Base-by-base conservation (phyloP, 2,113 vertebrate genomes). In the Crotalus tigris region DNA sequence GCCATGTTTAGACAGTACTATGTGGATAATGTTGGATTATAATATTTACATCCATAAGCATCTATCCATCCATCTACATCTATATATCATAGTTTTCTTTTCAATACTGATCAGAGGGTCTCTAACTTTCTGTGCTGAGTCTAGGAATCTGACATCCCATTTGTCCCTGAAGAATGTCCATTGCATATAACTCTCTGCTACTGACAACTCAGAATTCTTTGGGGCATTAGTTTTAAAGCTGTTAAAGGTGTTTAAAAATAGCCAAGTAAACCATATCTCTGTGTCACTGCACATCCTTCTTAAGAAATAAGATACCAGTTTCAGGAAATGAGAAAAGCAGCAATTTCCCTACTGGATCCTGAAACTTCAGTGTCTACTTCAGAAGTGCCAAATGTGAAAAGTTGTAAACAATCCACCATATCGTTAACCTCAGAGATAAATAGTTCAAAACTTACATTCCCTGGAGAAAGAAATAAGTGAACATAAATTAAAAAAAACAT, bases 201-300 rank as follows among this genome's bases (percentile, higher is more conserved):
- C 85, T 92, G 54, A 19, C 11, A 0, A 0, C 69, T 0, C 0
- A 33, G 64, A 75, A 85, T 91, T 51, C 0, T 93, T 90, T 0
- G 0, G 23, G 61, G 6, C 0, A 0, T 9, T 81, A 89, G 0
- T 94, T 93, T 94, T 91, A 81, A 39, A 92, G 86, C 57, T 57
- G 54, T 57, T 57, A 57, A 64, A n/a, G 39, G 44, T 89, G 90
- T 39, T 94, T 94, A 92, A n/a, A 91, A 90, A 93, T 29, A 92
- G 92, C 81, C n/a, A 26, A 55, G 8, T 0, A 0, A 90, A 0
- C 1, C 91, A 15, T 0, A 0, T 81, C 81, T 81, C 44, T 93
- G 87, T 88, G 15, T 1, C 0, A 0, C 11, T 57, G 7, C 23
- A 59, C 2, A 33, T 89, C 91, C 85, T 69, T 9, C 54, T 94